Evolutionary conservation across 2,113 vertebrate species (phyloP).

Genomic region (Strix aluco): DNA sequence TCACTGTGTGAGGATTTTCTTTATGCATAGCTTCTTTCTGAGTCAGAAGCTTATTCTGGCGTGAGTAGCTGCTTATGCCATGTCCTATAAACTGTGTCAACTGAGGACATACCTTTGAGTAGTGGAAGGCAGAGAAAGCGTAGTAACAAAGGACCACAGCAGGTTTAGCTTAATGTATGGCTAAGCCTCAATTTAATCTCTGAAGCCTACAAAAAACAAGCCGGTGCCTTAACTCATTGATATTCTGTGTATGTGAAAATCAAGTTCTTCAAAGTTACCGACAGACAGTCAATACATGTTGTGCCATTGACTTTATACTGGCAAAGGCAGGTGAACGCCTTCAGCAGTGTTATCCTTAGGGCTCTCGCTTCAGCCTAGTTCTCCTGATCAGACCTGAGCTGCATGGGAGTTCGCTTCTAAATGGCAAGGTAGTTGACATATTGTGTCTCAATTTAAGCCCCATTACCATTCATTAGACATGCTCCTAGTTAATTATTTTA

Average conservation of each 20-base stretch:
- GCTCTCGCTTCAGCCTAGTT: background rate
- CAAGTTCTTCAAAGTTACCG: background rate
- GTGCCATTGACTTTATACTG: background rate
- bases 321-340: background rate
- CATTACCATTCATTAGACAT: conserved; percentile 64
- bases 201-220: background rate
- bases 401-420: conserved; percentile 8
- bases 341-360: background rate
- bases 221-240: background rate
- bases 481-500: conserved; percentile 59
- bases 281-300: background rate
- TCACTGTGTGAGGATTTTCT: conserved; percentile 56
- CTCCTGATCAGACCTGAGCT: background rate
- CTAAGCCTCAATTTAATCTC: background rate
- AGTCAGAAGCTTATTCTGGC: conserved; percentile 58
- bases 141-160: background rate
- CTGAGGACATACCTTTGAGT: conserved; percentile 39
- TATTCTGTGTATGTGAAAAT: background rate
- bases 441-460: conserved; percentile 51
- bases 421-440: conserved; percentile 54
- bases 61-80: conserved; percentile 16
- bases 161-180: background rate
- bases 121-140: background rate
- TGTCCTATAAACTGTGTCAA: conserved; percentile 53
- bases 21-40: conserved; percentile 39